Evolutionary conservation across 2,797 vertebrate species (phyloP).

Genomic region (Botia almorhae): DNA sequence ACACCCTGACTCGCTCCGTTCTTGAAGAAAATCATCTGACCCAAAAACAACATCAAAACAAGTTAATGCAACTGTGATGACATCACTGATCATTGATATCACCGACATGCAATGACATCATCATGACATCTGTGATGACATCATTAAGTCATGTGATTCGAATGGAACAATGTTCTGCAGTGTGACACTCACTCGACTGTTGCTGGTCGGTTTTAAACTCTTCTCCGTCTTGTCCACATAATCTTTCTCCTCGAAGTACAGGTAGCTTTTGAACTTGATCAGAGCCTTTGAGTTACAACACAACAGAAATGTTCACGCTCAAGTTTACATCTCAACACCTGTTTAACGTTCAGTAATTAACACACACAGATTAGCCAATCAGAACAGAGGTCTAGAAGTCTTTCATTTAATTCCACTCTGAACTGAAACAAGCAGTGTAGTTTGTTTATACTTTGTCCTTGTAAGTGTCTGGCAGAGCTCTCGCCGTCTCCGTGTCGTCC

Average conservation of each 20-base stretch:
- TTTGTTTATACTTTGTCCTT: conserved; percentile 89
- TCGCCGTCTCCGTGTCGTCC: conserved; percentile 88
- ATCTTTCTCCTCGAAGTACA: conserved; percentile 99
- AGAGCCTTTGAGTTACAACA: conserved; percentile 80
- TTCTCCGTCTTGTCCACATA: conserved; percentile 98
- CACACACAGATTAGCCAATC: no score
- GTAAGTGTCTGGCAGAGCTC: conserved; percentile 93
- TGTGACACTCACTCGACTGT: conserved; percentile 84
- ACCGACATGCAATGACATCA: no score
- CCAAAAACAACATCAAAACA: conserved; percentile 16
- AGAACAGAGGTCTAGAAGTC: no score
- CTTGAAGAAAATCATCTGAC: conserved; percentile 96
- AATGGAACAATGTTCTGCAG: no score
- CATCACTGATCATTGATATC: no score
- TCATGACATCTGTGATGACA: not conserved
- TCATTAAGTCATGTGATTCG: no score
- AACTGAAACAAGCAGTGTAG: not conserved
- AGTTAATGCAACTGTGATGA: not conserved
- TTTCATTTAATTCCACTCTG: not conserved
- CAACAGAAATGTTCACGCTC: not conserved
- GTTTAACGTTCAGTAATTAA: no score
- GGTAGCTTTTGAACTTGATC: conserved; percentile 98
- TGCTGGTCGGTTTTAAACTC: conserved; percentile 83
- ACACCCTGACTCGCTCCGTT: conserved; percentile 92
- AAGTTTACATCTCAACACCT: not conserved